Evolutionary conservation across 2,888 invertebrate species (phyloP).

Genomic region (Oscheius myriophilus): DNA sequence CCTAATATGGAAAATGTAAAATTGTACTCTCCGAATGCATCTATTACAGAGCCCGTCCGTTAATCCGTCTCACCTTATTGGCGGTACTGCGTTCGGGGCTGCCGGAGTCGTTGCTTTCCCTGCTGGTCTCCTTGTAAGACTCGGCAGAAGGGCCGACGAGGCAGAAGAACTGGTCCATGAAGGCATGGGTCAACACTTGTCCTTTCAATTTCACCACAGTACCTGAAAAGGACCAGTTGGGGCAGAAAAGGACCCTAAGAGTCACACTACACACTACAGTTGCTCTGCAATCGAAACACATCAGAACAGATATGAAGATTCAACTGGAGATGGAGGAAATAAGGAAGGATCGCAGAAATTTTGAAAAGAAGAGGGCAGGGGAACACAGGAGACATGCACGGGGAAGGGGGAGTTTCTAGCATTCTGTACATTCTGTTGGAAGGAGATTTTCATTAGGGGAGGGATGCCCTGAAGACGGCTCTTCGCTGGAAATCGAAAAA

Average conservation of each 20-base stretch:
- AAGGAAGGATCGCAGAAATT: not conserved
- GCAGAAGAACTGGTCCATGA: conserved; percentile 92
- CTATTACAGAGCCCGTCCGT: not conserved
- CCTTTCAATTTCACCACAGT: conserved; percentile 96
- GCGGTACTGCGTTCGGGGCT: conserved; percentile 52
- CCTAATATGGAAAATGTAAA: no score
- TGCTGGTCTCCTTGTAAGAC: conserved; percentile 83
- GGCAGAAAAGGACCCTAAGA: not conserved
- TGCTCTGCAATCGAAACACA: conserved; percentile 28
- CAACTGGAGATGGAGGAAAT: not conserved
- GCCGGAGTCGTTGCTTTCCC: conserved; percentile 73
- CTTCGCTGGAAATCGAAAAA: no score
- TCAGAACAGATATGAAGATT: conserved; percentile 2
- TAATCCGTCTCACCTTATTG: conserved; percentile 41
- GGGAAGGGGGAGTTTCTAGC: not conserved
- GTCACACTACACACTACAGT: conserved; percentile 25
- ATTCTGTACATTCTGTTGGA: not conserved
- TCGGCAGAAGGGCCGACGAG: conserved; percentile 89
- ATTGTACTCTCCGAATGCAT: no score
- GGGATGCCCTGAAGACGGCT: not conserved
- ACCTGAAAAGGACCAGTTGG: conserved; percentile 76
- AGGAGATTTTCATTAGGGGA: not conserved
- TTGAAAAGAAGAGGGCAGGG: not conserved
- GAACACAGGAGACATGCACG: not conserved
- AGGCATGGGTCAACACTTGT: conserved; percentile 90